Percentiles rank a stretch among this genome's conserved stretches.
phyloP scores from a whole-genome alignment of 2,888 invertebrate species.

The Melinaea menophilus region DNA sequence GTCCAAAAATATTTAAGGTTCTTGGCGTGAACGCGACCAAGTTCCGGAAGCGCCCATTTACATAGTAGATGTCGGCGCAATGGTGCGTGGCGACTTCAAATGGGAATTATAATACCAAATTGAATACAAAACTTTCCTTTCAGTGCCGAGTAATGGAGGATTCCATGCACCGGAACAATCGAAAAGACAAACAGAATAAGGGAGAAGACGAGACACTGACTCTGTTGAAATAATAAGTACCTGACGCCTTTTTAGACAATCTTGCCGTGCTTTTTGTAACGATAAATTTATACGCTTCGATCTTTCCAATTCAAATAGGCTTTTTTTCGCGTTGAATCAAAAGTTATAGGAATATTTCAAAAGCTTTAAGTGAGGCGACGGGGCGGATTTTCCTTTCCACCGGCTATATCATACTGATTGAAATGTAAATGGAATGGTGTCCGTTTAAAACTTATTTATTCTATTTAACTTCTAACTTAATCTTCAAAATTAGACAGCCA shows the following conservation, averaged over 20 bases:
- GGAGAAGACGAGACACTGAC: slow-evolving; percentile 68
- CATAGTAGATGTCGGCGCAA: slow-evolving; percentile 77
- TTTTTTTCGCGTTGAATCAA: slow-evolving; percentile 70
- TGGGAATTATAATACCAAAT: slow-evolving; percentile 80
- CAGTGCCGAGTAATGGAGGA: slow-evolving; percentile 78
- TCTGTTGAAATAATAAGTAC: slow-evolving; percentile 76
- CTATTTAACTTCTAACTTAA: slow-evolving; percentile 62
- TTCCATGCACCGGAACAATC: slow-evolving; percentile 78
- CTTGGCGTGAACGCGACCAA: slow-evolving; percentile 68
- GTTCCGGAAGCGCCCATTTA: slow-evolving; percentile 75
- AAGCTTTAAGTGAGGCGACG: slow-evolving; percentile 74
- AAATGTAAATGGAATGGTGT: slow-evolving; percentile 76
- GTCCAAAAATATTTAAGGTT: slow-evolving; percentile 54
- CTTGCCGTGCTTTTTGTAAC: slow-evolving; percentile 64
- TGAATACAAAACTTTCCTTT: slow-evolving; percentile 80
- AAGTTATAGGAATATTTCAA: slow-evolving; percentile 77
- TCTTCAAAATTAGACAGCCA: slow-evolving; percentile 51
- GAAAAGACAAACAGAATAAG: slow-evolving; percentile 77
- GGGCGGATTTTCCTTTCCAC: slow-evolving; percentile 73
- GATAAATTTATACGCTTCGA: slow-evolving; percentile 76
- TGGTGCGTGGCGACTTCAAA: slow-evolving; percentile 78
- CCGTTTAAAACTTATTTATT: slow-evolving; percentile 69
- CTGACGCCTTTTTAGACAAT: slow-evolving; percentile 73
- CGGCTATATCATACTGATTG: slow-evolving; percentile 74
- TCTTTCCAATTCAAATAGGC: slow-evolving; percentile 77